phyloP scores from a whole-genome alignment of 2,888 invertebrate genomes.

The Boloria euphrosyne region DNA sequence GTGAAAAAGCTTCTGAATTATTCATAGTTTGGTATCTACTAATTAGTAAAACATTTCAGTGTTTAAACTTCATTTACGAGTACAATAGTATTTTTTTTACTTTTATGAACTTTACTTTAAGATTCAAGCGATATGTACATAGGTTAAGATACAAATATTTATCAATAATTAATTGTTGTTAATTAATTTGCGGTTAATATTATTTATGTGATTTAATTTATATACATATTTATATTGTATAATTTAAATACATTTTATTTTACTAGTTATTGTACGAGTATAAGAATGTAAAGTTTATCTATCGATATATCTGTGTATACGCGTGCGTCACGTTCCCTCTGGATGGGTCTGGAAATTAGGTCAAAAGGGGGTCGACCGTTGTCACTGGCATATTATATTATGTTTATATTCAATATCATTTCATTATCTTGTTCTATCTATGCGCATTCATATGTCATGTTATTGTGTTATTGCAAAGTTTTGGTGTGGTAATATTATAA shows the following conservation, averaged over 20 bases:
- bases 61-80: too few species aligned
- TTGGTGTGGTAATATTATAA: too few species aligned
- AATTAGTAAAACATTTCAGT: too few species aligned
- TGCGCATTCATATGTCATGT: background rate
- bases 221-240: too few species aligned
- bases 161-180: too few species aligned
- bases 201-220: background rate
- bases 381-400: constrained; percentile 63
- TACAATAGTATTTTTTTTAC: too few species aligned
- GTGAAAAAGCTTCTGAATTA: background rate
- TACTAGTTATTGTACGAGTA: constrained; percentile 8
- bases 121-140: too few species aligned
- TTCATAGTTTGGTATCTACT: background rate
- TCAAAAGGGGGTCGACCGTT: constrained; percentile 77
- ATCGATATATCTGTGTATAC: constrained; percentile 34
- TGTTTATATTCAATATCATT: constrained; percentile 35
- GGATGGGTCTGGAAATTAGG: constrained; percentile 75
- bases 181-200: too few species aligned
- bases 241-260: background rate
- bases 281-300: constrained; percentile 1
- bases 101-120: too few species aligned
- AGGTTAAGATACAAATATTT: too few species aligned
- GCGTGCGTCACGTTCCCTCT: constrained; percentile 68
- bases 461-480: constrained; percentile 6
- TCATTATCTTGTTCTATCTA: constrained; percentile 27